Evolutionary conservation across 2,797 vertebrate species (phyloP), one percentile per base, ranked within the genome.

Genomic region (Danio tinwini): DNA sequence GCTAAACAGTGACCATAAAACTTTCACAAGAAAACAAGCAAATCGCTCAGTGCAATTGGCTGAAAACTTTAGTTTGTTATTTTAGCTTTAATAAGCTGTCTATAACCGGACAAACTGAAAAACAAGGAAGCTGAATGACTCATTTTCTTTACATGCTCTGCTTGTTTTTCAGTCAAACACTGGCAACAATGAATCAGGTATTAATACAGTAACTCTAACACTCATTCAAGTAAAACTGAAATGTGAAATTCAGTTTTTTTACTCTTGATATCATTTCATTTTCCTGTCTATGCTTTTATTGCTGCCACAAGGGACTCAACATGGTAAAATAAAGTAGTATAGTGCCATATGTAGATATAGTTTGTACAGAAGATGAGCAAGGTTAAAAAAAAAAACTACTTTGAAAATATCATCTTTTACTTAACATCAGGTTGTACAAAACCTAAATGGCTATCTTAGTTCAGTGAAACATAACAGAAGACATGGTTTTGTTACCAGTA

Each of bases 201-300:
- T 14, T 65, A 65, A 65, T 21, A 11, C 53, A 21, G 21, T 47
- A 65, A 21, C 63, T 14, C 17, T 65, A 21, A 21, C 14, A 21
- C 19, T 65, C n/a, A 65, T 47, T 65, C 42, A 65, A 12, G 17
- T 40, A 21, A 42, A 63, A 42, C 61, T 11, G 61, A 63, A 65
- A 65, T 0, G 6, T 21, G 17, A 65, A 21, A 47, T 13, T 65
- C 3, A 5, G 7, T 65, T 65, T 47, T 29, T 29, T 29, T n/a
- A 37, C 4, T 5, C 19, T 19, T 39, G 9, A 61, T 39, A 39
- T 14, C 39, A 29, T 39, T 61, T 12, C 7, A 39, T 37, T 3
- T 39, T 16, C 13, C 29, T 0, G 21, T 37, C 29, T 61, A 5
- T 39, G 13, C 14, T 59, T 37, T 59, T 10, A 59, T 14, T 7